Evolutionary conservation across 2,888 invertebrate species (phyloP).

Genomic region (Ellobium chinense): DNA sequence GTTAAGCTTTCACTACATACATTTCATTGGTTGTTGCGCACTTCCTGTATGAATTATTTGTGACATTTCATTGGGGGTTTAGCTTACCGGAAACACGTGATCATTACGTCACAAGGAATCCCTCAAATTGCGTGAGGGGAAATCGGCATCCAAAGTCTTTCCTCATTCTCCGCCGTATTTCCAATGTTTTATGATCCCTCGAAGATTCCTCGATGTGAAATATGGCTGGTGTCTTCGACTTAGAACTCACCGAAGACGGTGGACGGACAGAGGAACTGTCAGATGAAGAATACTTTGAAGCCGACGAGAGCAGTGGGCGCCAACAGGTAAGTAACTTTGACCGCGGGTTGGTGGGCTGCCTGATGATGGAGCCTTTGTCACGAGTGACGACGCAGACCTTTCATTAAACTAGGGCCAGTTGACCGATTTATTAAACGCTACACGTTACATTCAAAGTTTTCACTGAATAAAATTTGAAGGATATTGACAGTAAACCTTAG

Average conservation of each 20-base stretch:
- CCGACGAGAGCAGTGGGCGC: conserved; percentile 77
- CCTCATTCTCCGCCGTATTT: conserved; percentile 17
- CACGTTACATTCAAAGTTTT: too few species aligned
- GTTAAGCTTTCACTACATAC: background rate
- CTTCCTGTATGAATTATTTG: conserved; percentile 28
- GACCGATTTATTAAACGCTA: too few species aligned
- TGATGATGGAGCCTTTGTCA: too few species aligned
- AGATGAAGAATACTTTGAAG: conserved; percentile 92
- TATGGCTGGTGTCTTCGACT: conserved; percentile 91
- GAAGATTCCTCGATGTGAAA: conserved; percentile 54
- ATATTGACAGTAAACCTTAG: too few species aligned
- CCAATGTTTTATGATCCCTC: conserved; percentile 38
- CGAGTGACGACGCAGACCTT: too few species aligned
- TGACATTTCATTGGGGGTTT: conserved; percentile 46
- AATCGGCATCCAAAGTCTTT: conserved; percentile 45
- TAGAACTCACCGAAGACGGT: conserved; percentile 86
- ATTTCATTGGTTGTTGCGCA: conserved; percentile 13
- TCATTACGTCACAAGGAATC: conserved; percentile 74
- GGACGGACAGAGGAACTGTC: conserved; percentile 81
- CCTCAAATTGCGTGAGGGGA: conserved; percentile 61
- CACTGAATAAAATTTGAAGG: too few species aligned
- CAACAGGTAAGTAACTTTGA: conserved; percentile 44
- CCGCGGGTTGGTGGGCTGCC: too few species aligned
- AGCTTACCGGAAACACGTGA: conserved; percentile 52
- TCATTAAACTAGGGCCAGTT: too few species aligned